phyloP scores from a whole-genome alignment of 2,888 invertebrate species.

The Ligdia adustata region DNA sequence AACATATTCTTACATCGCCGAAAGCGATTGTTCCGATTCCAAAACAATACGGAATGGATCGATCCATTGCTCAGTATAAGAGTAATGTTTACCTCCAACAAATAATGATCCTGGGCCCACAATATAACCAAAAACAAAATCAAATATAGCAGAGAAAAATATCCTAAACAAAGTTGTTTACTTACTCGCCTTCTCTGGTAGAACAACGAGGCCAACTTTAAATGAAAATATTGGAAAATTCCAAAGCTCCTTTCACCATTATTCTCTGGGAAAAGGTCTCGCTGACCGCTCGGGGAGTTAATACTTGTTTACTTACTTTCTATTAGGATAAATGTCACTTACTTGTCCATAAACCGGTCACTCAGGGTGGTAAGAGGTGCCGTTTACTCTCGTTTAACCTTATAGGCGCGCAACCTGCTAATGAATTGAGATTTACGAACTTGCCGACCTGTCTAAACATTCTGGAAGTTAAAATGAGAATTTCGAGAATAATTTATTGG shows the following conservation, averaged over 20 bases:
- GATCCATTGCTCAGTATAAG: not conserved
- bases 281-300: slow-evolving; percentile 29
- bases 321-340: slow-evolving; percentile 68
- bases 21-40: too few relatives aligned
- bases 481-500: too few relatives aligned
- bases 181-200: slow-evolving; percentile 13
- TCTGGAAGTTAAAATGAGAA: too few relatives aligned
- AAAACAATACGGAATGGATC: too few relatives aligned
- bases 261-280: slow-evolving; percentile 25
- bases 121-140: slow-evolving; percentile 12
- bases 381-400: slow-evolving; percentile 67
- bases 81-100: not conserved
- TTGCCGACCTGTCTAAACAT: slow-evolving; percentile 14
- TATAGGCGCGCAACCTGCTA: slow-evolving; percentile 44
- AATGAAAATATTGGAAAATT: slow-evolving; percentile 30
- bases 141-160: slow-evolving; percentile 8
- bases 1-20: too few relatives aligned
- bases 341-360: slow-evolving; percentile 68
- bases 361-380: slow-evolving; percentile 57
- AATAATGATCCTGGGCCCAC: not conserved
- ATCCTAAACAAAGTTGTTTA: slow-evolving; percentile 15
- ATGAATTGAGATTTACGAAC: slow-evolving; percentile 54
- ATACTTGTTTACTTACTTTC: slow-evolving; percentile 38
- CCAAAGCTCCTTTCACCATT: slow-evolving; percentile 28
- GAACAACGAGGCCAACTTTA: slow-evolving; percentile 20